Evolutionary conservation across 1,140 invertebrate species (phyloP), one percentile per base, ranked within the genome.

Genomic region (Conus betulinus): DNA sequence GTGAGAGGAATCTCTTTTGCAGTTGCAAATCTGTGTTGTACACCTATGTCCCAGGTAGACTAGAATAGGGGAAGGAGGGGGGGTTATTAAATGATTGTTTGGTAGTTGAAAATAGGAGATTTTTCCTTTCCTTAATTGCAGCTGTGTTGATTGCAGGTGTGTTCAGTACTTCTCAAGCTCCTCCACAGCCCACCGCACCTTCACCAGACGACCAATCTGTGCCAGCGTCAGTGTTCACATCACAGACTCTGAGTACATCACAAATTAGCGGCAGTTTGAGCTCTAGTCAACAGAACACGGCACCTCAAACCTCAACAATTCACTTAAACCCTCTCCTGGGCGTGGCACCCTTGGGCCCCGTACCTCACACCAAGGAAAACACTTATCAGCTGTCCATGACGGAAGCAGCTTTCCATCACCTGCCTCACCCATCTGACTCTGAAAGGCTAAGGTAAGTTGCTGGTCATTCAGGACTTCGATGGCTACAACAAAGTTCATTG

Each of bases 401-500:
- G 96, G 99, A 99, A 95, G 97, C 98, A 84, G 98, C 98, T 84
- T 98, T 97, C 95, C 98, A 97, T 96, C 98, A 99, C 95, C 97
- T 99, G 97, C 99, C 99, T 92, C 97, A 99, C 96, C 98, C 98
- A 63, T 98, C 98, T 87, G 99, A 99, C 96, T 99, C 98, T 17
- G 99, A 99, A 96, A 96, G 98, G 92, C 96, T 98, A 91, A 96
- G 95, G 95, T 96, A 91, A 90, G 86, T 57, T 88, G 67, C 15
- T 71, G 23, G 8, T 71, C 67, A 71, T 6, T 7, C 67, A 60
- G 57, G 8, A 60, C 57, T 15, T 60, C 4, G 57, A 60, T 15
- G 4, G 15, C 57, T 60, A 60, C 15, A 15, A 15, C 57, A 60
- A 8, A 11, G 57, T 60, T 60, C 15, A 60, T 60, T 60, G 57